A percentile compares a stretch with the other conserved stretches of the same genome.
Evolutionary conservation across 2,797 vertebrate species (phyloP).

Genomic region (Rhinoraja longicauda): DNA sequence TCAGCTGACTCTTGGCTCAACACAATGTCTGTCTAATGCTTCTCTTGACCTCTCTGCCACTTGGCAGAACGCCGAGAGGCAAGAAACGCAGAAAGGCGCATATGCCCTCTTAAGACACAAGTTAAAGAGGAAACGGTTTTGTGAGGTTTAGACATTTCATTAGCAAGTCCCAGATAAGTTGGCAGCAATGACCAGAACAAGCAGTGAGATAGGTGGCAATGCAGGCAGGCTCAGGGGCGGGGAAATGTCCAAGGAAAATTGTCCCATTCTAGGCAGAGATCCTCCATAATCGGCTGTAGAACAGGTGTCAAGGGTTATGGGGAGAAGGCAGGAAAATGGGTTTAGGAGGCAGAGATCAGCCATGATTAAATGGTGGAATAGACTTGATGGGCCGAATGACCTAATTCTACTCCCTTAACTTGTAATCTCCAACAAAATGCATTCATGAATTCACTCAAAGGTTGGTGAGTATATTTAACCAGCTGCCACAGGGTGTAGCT

Average conservation of each 20-base stretch:
- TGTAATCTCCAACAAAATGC: too few relatives aligned
- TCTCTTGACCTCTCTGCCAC: slow-evolving; percentile 21
- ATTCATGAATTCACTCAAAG: background rate
- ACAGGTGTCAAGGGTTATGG: too few relatives aligned
- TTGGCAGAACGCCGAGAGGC: background rate
- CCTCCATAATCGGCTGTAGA: too few relatives aligned
- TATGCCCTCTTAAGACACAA: background rate
- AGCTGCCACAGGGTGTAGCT: too few relatives aligned
- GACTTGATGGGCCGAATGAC: too few relatives aligned
- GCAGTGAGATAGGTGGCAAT: background rate
- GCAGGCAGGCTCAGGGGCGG: background rate
- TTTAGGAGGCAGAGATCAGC: too few relatives aligned
- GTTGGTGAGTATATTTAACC: too few relatives aligned
- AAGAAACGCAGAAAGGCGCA: slow-evolving; percentile 7
- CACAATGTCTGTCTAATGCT: background rate
- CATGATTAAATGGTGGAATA: too few relatives aligned
- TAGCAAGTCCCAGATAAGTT: background rate
- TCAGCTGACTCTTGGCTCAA: background rate
- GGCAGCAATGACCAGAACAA: slow-evolving; percentile 21
- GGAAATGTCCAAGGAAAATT: background rate
- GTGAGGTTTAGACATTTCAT: background rate
- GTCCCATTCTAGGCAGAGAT: background rate
- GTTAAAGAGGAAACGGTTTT: background rate
- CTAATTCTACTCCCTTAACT: too few relatives aligned
- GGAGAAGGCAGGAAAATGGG: too few relatives aligned